Conservation (phyloP, 2,888 invertebrate species). For the Stenurella melanura region DNA sequence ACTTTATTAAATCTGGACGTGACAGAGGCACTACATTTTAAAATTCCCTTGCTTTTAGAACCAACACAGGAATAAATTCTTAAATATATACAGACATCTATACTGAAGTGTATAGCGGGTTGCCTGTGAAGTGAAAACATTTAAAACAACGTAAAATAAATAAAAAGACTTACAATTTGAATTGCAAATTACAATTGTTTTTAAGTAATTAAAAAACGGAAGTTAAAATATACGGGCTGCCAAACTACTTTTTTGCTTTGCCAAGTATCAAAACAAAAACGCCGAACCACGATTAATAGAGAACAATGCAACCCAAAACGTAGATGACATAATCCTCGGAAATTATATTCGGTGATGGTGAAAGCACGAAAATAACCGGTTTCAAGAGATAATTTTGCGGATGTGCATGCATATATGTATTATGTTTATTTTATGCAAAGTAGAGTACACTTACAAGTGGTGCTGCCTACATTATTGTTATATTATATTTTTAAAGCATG, state of each 20-base stretch:
- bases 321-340: constrained; percentile 11
- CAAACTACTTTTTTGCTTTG: no score
- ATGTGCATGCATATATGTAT: no score
- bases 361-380: constrained; percentile 16
- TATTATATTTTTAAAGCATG: neutral
- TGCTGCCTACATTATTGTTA: neutral
- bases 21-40: neutral
- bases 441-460: neutral
- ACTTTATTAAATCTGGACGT: neutral
- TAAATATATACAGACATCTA: neutral
- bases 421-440: neutral
- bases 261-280: neutral
- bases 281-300: neutral
- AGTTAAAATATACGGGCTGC: no score
- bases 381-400: neutral
- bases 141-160: no score
- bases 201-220: no score
- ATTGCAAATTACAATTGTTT: no score
- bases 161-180: no score
- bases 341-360: constrained; percentile 3
- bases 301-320: neutral
- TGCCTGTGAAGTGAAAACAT: neutral
- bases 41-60: neutral
- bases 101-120: neutral
- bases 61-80: neutral